Evolutionary conservation across 2,888 invertebrate genomes (phyloP).

Genomic region (Pachydiplax longipennis): DNA sequence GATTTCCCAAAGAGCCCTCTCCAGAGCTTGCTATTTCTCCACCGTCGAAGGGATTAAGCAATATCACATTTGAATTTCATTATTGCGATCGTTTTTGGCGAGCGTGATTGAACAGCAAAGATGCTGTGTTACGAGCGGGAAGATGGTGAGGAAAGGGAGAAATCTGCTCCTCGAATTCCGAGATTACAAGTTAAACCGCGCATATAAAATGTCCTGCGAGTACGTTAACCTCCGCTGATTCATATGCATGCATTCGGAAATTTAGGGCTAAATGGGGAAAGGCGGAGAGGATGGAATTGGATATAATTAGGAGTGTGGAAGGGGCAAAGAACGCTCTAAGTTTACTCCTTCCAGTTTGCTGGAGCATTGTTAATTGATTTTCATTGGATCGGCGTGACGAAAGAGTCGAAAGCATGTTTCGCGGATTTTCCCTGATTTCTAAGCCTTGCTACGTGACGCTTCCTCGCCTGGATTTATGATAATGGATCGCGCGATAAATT

Average conservation of each 20-base stretch:
- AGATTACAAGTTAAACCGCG: background rate
- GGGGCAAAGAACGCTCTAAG: too few species aligned
- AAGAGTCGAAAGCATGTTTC: too few species aligned
- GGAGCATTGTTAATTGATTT: too few species aligned
- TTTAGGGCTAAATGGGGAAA: too few species aligned
- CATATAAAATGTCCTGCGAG: background rate
- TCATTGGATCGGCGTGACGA: too few species aligned
- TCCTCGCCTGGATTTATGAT: too few species aligned
- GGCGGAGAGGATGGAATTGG: too few species aligned
- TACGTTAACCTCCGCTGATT: background rate
- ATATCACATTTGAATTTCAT: background rate
- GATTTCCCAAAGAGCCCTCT: background rate
- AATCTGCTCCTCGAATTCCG: background rate
- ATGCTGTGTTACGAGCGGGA: background rate
- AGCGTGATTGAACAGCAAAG: background rate
- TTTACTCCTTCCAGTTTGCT: too few species aligned
- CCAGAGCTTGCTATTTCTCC: background rate
- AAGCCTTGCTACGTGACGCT: too few species aligned
- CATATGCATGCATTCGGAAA: background rate
- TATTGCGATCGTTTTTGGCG: background rate
- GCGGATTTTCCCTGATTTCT: too few species aligned
- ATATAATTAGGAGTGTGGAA: too few species aligned
- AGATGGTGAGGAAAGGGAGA: background rate
- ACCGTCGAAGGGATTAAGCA: background rate
- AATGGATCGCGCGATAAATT: too few species aligned